phyloP scores from a whole-genome alignment of 2,113 vertebrate genomes.

The Circaetus cinerascens region DNA sequence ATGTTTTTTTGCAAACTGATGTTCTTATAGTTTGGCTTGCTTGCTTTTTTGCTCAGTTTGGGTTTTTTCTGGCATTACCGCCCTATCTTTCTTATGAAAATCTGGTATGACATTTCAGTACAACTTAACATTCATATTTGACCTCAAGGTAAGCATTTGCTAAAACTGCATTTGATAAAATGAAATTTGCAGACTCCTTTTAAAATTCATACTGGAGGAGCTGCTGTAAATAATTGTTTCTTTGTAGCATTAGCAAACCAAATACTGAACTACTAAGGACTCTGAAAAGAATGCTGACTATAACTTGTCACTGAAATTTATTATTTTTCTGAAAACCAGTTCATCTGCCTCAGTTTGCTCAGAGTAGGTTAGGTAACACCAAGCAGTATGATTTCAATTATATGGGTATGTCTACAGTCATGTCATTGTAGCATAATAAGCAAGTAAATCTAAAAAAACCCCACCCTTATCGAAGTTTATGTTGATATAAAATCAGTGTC shows the following conservation, averaged over 20 bases:
- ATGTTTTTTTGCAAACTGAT: neutral
- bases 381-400: neutral
- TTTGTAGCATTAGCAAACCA: neutral
- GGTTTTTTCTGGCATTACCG: neutral
- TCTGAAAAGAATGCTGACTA: neutral
- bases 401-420: neutral
- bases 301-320: neutral
- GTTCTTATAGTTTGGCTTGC: neutral
- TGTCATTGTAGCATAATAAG: neutral
- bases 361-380: neutral
- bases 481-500: neutral
- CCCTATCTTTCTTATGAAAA: neutral
- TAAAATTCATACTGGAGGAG: neutral
- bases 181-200: neutral
- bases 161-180: neutral
- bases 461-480: neutral
- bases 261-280: neutral
- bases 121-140: neutral
- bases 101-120: neutral
- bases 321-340: constrained; percentile 3
- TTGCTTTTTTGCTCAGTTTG: neutral
- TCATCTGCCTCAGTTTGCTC: neutral
- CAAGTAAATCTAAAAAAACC: neutral
- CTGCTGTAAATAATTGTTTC: neutral
- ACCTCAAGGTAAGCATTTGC: neutral